Evolutionary conservation across 2,888 invertebrate genomes (phyloP).

Genomic region (Latrodectus elegans): DNA sequence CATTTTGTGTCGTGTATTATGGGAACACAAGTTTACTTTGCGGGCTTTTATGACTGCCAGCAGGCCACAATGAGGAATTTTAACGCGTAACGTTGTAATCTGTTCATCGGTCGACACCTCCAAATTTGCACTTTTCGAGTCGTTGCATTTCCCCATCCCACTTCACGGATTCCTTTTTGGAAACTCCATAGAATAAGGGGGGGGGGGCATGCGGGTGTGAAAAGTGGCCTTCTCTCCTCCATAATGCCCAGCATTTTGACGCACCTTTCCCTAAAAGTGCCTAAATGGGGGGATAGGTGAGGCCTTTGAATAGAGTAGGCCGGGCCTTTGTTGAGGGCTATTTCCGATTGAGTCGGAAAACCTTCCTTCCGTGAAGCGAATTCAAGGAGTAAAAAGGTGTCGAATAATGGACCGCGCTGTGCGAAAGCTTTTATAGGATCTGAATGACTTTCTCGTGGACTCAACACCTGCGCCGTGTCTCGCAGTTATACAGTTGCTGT

Average conservation of each 20-base stretch:
- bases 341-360: conserved; percentile 53
- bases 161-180: neutral
- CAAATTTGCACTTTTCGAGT: conserved; percentile 63
- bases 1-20: conserved; percentile 41
- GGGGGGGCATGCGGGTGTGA: conserved; percentile 40
- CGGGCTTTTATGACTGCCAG: conserved; percentile 43
- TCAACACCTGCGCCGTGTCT: too few species aligned
- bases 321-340: conserved; percentile 8
- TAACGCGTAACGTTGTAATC: conserved; percentile 52
- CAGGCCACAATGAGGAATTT: conserved; percentile 60
- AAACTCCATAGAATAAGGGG: neutral
- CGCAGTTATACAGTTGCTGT: too few species aligned
- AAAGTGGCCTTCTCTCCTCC: conserved; percentile 58
- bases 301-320: conserved; percentile 30
- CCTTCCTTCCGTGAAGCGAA: conserved; percentile 42
- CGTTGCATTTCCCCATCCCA: conserved; percentile 27
- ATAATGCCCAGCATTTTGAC: conserved; percentile 56
- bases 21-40: conserved; percentile 65
- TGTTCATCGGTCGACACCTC: conserved; percentile 64
- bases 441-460: too few species aligned
- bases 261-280: conserved; percentile 56
- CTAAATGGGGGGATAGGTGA: conserved; percentile 66
- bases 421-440: too few species aligned
- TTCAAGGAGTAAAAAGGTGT: conserved; percentile 54
- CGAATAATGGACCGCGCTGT: conserved; percentile 36